These are phyloP conservation scores for Poecile montanus DNA, from an alignment of 2,797 vertebrate species.

Conservation along the genomic window DNA sequence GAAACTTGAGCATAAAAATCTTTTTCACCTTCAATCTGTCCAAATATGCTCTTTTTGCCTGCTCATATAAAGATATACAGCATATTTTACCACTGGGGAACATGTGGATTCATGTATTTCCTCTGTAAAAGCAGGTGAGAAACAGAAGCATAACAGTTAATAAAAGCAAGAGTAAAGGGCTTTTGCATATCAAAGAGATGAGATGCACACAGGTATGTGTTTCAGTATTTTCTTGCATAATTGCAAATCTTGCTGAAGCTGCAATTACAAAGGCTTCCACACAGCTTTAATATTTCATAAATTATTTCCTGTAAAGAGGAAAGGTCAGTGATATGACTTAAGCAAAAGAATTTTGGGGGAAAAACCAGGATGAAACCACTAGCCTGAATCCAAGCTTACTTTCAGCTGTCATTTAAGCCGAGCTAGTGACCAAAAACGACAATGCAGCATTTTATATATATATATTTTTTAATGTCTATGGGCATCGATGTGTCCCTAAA, in stretches of 20 bases:
- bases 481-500: not conserved
- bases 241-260: conserved; percentile 22
- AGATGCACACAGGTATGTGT: not conserved
- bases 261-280: conserved; percentile 23
- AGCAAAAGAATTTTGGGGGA: not conserved
- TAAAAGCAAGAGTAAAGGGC: not conserved
- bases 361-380: not conserved
- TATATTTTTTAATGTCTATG: too few species aligned
- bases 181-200: conserved; percentile 1
- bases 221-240: not conserved
- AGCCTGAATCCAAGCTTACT: not conserved
- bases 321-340: not conserved
- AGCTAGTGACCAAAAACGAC: not conserved
- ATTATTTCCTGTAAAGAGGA: not conserved
- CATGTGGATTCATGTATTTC: not conserved
- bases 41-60: conserved; percentile 33
- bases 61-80: not conserved
- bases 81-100: not conserved
- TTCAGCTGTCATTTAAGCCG: not conserved
- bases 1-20: conserved; percentile 47
- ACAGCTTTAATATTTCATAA: not conserved
- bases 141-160: not conserved
- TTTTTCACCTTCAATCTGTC: conserved; percentile 29
- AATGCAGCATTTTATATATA: not conserved
- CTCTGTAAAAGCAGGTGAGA: not conserved